These are phyloP conservation scores for Chaetodon trifascialis DNA, from an alignment of 2,113 vertebrate species.

Conservation along the genomic window DNA sequence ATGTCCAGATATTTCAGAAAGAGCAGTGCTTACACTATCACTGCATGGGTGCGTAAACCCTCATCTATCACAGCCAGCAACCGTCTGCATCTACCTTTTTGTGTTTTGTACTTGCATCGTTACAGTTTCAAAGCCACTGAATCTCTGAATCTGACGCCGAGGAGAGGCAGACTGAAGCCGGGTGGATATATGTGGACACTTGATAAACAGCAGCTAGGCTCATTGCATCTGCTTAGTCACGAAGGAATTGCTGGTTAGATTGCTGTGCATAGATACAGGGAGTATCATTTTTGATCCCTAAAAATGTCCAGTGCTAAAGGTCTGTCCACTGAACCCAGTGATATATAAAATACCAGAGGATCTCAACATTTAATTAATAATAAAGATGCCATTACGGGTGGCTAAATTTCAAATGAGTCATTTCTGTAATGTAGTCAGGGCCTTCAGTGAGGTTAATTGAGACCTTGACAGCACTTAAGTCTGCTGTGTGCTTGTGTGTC, in stretches of 20 bases:
- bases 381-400: constrained; percentile 33
- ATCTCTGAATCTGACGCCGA: background rate
- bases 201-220: background rate
- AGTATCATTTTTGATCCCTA: constrained; percentile 12
- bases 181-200: background rate
- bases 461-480: constrained; percentile 70
- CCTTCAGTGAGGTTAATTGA: constrained; percentile 71
- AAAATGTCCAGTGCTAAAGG: background rate
- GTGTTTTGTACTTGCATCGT: background rate
- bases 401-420: constrained; percentile 58
- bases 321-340: background rate
- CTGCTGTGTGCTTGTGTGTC: constrained; percentile 28
- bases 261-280: background rate
- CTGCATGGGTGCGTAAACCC: background rate
- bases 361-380: constrained; percentile 59
- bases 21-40: background rate
- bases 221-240: constrained; percentile 10
- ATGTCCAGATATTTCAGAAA: constrained; percentile 1
- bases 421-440: constrained; percentile 57
- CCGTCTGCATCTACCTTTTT: background rate
- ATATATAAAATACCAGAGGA: constrained; percentile 46
- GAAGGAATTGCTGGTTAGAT: constrained; percentile 7
- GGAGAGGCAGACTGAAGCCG: background rate
- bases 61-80: background rate
- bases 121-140: constrained; percentile 1